phyloP scores from a whole-genome alignment of 2,888 invertebrate genomes.

The Rambutsinella grinnellia region DNA sequence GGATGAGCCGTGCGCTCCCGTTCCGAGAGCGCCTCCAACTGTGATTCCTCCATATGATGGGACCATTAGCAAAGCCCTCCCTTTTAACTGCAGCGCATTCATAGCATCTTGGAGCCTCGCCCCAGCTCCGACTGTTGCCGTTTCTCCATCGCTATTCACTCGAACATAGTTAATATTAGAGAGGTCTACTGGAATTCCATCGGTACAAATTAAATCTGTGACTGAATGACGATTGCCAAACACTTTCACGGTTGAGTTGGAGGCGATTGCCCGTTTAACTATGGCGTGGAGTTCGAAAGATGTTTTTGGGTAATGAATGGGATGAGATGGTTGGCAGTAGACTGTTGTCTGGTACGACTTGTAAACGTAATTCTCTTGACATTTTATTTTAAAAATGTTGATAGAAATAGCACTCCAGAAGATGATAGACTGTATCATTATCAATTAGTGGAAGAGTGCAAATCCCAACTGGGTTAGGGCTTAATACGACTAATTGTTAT shows the following conservation, averaged over 20 bases:
- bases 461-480: not conserved
- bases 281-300: constrained; percentile 37
- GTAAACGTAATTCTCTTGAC: constrained; percentile 7
- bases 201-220: constrained; percentile 56
- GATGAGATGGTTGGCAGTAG: constrained; percentile 40
- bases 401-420: not conserved
- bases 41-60: constrained; percentile 56
- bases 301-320: constrained; percentile 32
- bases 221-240: constrained; percentile 50
- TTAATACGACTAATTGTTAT: too few relatives aligned
- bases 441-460: not conserved
- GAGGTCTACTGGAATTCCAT: constrained; percentile 44
- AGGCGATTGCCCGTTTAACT: constrained; percentile 29
- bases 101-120: constrained; percentile 28
- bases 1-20: constrained; percentile 51
- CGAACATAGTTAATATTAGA: constrained; percentile 33
- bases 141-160: constrained; percentile 19
- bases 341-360: constrained; percentile 50
- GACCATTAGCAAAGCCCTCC: constrained; percentile 28
- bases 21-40: constrained; percentile 50
- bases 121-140: constrained; percentile 42
- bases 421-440: not conserved
- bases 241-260: constrained; percentile 41
- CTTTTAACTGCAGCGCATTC: constrained; percentile 19
- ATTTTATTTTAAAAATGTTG: too few relatives aligned